These are phyloP conservation scores for Xylota sylvarum DNA, from an alignment of 2,888 invertebrate species.

Conservation along the genomic window DNA sequence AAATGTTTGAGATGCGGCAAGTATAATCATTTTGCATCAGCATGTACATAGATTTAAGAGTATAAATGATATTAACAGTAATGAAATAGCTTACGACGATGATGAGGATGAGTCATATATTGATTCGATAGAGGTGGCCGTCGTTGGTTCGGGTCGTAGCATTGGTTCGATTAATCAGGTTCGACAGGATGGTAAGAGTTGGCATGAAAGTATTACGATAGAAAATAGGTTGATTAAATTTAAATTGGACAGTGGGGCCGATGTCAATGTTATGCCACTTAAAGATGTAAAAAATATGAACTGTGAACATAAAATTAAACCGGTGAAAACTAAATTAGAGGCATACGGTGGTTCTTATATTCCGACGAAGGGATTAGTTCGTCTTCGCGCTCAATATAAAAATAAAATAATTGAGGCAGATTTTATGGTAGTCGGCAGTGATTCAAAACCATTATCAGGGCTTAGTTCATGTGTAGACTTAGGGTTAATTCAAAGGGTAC, in stretches of 20 bases:
- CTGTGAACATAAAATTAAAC: slow-evolving; percentile 20
- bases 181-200: slow-evolving; percentile 26
- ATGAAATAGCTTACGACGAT: slow-evolving; percentile 14
- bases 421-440: slow-evolving; percentile 33
- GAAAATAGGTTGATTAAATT: slow-evolving; percentile 32
- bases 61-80: slow-evolving; percentile 7
- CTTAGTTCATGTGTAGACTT: slow-evolving; percentile 38
- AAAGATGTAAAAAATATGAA: slow-evolving; percentile 4
- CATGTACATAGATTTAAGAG: slow-evolving; percentile 16
- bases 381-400: slow-evolving; percentile 41
- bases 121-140: too few relatives aligned
- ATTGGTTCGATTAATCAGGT: slow-evolving; percentile 44
- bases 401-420: slow-evolving; percentile 20
- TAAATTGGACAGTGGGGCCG: slow-evolving; percentile 42
- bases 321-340: slow-evolving; percentile 9
- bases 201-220: slow-evolving; percentile 21
- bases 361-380: slow-evolving; percentile 20
- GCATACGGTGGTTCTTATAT: slow-evolving; percentile 21
- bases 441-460: slow-evolving; percentile 35
- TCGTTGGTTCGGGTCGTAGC: background rate
- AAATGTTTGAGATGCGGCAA: slow-evolving; percentile 18
- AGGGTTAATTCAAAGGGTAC: slow-evolving; percentile 26
- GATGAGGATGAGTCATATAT: slow-evolving; percentile 33
- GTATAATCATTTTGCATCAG: slow-evolving; percentile 45
- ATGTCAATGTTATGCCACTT: slow-evolving; percentile 14